These are phyloP conservation scores for Emydoidea blandingii DNA, from an alignment of 2,797 vertebrate genomes.

Conservation along the genomic window DNA sequence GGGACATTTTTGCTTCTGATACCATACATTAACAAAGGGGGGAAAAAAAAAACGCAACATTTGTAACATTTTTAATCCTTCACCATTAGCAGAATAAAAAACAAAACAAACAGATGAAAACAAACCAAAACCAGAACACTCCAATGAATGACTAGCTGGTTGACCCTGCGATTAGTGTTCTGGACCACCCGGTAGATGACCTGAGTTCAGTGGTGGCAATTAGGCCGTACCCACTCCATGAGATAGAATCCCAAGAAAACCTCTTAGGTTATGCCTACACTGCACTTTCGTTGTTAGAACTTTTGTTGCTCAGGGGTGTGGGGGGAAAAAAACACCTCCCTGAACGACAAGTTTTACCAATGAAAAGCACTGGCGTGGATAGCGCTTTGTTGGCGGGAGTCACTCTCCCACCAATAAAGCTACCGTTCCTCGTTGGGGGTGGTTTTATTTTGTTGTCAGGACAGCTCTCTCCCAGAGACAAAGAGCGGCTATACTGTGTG, in stretches of 20 bases:
- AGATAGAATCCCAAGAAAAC: background rate
- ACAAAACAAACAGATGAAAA: background rate
- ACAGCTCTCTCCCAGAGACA: too few relatives aligned
- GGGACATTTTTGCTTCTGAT: background rate
- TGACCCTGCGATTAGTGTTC: background rate
- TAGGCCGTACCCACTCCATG: background rate
- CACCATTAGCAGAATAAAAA: background rate
- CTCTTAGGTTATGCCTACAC: background rate
- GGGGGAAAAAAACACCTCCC: too few relatives aligned
- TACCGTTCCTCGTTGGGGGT: too few relatives aligned
- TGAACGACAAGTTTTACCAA: too few relatives aligned
- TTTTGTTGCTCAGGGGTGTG: background rate
- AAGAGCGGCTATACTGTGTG: too few relatives aligned
- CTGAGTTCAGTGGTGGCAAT: background rate
- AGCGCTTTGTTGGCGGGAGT: too few relatives aligned
- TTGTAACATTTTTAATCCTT: background rate
- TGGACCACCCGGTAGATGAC: background rate
- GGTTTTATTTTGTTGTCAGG: too few relatives aligned
- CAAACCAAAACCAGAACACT: background rate
- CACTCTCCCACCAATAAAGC: too few relatives aligned
- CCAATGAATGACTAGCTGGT: background rate
- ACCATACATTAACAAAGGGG: rapidly evolving
- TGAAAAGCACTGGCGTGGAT: too few relatives aligned
- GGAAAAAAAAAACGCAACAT: background rate
- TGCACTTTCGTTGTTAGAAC: too few relatives aligned